phyloP scores from a whole-genome alignment of 2,113 vertebrate genomes.

The Oreochromis niloticus region DNA sequence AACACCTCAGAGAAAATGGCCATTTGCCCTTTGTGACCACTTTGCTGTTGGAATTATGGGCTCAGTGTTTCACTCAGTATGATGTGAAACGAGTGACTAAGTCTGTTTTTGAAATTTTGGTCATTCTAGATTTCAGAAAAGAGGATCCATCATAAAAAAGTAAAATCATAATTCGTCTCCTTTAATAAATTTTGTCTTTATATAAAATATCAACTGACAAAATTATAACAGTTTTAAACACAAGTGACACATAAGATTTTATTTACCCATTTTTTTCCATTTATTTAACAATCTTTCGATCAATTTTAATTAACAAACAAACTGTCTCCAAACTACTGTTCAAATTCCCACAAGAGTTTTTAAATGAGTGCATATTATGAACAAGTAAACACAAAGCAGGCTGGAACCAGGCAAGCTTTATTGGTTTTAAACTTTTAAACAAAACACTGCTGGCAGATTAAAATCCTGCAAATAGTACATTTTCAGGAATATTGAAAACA shows the following conservation, averaged over 20 bases:
- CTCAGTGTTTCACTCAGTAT: not conserved
- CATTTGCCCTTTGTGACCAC: not conserved
- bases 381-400: not conserved
- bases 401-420: conserved; percentile 55
- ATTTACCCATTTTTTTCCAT: not conserved
- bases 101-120: not conserved
- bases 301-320: not conserved
- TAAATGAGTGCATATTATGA: not conserved
- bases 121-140: not conserved
- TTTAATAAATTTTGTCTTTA: not conserved
- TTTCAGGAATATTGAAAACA: not conserved
- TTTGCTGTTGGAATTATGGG: not conserved
- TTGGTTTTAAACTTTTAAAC: conserved; percentile 35
- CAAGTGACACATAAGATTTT: not conserved
- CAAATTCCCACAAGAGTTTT: not conserved
- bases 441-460: conserved; percentile 33
- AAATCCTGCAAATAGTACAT: not conserved
- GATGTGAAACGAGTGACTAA: not conserved
- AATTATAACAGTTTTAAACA: not conserved
- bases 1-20: not conserved
- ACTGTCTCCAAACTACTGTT: not conserved
- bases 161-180: not conserved
- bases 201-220: not conserved
- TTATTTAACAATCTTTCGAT: not conserved
- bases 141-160: not conserved